These are phyloP conservation scores for Abrostola tripartita DNA, from an alignment of 2,888 invertebrate species.

Conservation along the genomic window DNA sequence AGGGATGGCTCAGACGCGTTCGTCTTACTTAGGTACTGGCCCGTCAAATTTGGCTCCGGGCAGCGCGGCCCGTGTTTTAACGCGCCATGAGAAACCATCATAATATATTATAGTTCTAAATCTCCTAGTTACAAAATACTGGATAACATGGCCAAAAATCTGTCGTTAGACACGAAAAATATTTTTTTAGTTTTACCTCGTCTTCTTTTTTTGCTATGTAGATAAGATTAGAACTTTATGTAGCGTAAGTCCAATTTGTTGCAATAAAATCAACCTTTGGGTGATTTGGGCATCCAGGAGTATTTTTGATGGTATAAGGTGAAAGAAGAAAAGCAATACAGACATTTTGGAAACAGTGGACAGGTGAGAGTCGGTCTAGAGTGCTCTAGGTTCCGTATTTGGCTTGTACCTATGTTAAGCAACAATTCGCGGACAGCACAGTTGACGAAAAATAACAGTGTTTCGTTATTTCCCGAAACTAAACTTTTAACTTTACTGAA, in stretches of 20 bases:
- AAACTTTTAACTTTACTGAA: too few relatives aligned
- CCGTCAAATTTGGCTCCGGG: too few relatives aligned
- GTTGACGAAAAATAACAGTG: too few relatives aligned
- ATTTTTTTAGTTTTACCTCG: conserved; percentile 31
- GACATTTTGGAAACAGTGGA: background rate
- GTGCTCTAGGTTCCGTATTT: background rate
- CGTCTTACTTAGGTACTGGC: too few relatives aligned
- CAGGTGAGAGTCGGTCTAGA: background rate
- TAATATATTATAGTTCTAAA: conserved; percentile 44
- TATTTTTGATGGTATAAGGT: background rate
- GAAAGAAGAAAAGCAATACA: background rate
- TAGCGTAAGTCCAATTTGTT: conserved; percentile 34
- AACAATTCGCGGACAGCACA: too few relatives aligned
- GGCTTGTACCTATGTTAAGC: too few relatives aligned
- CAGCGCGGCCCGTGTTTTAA: too few relatives aligned
- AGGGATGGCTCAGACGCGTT: too few relatives aligned
- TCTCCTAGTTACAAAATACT: conserved; percentile 32
- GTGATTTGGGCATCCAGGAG: conserved; percentile 18
- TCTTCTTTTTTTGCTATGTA: conserved; percentile 35
- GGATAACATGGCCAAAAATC: conserved; percentile 32
- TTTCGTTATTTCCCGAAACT: too few relatives aligned
- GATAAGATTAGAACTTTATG: conserved; percentile 44
- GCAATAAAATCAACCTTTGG: conserved; percentile 36
- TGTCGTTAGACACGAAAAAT: conserved; percentile 33
- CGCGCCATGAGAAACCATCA: background rate